phyloP scores from a whole-genome alignment of 2,113 vertebrate genomes.

The Platichthys stellatus region DNA sequence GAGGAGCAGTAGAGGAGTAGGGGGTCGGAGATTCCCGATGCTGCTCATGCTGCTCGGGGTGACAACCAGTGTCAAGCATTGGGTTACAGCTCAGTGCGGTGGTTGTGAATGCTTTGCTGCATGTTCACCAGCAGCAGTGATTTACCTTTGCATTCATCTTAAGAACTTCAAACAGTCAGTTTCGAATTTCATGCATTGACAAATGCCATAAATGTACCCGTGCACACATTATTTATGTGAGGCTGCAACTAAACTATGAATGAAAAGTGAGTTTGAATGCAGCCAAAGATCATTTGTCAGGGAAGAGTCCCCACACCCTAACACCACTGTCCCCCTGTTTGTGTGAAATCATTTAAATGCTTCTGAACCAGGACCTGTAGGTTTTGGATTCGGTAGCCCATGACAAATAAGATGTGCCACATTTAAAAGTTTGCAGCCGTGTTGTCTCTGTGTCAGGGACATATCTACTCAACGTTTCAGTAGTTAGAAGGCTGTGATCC shows the following conservation, averaged over 20 bases:
- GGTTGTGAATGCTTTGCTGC: constrained; percentile 16
- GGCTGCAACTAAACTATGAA: neutral
- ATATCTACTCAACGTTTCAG: too few species aligned
- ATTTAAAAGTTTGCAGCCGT: too few species aligned
- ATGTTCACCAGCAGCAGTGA: constrained; percentile 28
- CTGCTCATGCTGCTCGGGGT: constrained; percentile 63
- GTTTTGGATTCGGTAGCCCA: too few species aligned
- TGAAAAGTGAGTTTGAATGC: neutral
- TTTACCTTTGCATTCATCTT: constrained; percentile 5
- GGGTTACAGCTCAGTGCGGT: constrained; percentile 69
- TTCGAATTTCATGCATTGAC: neutral
- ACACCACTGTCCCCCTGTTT: too few species aligned
- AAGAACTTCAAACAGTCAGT: neutral
- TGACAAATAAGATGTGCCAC: too few species aligned
- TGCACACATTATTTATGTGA: neutral
- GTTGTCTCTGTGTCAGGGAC: too few species aligned
- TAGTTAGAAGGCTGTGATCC: too few species aligned
- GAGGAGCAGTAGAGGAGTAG: neutral
- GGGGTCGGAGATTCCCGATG: constrained; percentile 68
- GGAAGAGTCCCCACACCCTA: too few species aligned
- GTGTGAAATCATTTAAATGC: too few species aligned
- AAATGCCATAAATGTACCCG: neutral
- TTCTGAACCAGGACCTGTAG: too few species aligned
- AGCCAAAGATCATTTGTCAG: too few species aligned
- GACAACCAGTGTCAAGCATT: constrained; percentile 72